A percentile compares a stretch with the other conserved stretches of the same genome.
These are phyloP conservation scores for Hetaerina titia DNA, from an alignment of 2,888 invertebrate genomes.

Conservation along the genomic window DNA sequence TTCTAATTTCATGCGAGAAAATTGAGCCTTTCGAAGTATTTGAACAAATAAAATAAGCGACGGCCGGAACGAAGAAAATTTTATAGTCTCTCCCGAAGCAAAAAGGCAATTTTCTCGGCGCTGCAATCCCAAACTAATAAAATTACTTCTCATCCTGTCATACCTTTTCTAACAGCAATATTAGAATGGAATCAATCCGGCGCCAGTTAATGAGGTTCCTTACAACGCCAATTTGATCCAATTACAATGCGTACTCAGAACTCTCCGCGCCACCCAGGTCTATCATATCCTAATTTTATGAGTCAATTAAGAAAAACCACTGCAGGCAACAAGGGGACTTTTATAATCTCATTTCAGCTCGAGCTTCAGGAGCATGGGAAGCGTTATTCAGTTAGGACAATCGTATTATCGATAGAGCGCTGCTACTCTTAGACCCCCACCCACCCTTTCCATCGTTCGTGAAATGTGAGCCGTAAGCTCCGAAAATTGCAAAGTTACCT, in stretches of 20 bases:
- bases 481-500: not conserved
- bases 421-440: not conserved
- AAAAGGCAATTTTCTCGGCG: not conserved
- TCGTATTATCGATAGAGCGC: slow-evolving; percentile 10
- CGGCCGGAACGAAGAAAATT: not conserved
- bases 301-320: slow-evolving; percentile 39
- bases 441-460: not conserved
- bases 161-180: not conserved
- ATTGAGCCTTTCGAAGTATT: no score
- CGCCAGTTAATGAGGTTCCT: slow-evolving; percentile 21
- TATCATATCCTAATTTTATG: slow-evolving; percentile 35
- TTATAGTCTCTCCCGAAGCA: not conserved
- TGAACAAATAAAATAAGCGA: no score
- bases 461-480: not conserved
- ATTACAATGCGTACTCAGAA: slow-evolving; percentile 11
- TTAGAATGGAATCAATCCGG: slow-evolving; percentile 10
- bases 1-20: no score
- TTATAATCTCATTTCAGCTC: slow-evolving; percentile 17
- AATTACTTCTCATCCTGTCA: not conserved
- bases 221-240: slow-evolving; percentile 12
- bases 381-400: slow-evolving; percentile 21
- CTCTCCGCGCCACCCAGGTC: slow-evolving; percentile 3
- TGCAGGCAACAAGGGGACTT: slow-evolving; percentile 35
- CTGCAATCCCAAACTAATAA: not conserved
- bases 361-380: not conserved